These are phyloP conservation scores for Standfussiana lucernea DNA, from an alignment of 2,888 invertebrate species.

Conservation along the genomic window DNA sequence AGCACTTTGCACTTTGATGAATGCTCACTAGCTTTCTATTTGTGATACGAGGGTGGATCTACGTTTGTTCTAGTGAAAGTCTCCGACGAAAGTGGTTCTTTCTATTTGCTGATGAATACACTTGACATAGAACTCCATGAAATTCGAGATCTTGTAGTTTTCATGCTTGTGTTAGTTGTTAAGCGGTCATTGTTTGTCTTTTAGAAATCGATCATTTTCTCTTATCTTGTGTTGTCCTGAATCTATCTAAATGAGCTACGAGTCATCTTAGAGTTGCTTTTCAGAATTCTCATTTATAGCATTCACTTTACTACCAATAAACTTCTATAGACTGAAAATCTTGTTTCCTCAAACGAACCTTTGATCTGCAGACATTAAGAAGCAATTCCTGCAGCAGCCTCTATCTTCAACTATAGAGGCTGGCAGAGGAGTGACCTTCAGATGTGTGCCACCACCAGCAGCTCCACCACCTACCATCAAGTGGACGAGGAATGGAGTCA, in stretches of 20 bases:
- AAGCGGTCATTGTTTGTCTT: not conserved
- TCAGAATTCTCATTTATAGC: not conserved
- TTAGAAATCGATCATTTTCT: conserved; percentile 16
- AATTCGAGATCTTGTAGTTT: conserved; percentile 44
- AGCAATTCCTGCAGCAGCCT: conserved; percentile 96
- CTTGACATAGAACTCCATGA: conserved; percentile 57
- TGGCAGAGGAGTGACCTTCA: conserved; percentile 95
- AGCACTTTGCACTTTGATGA: conserved; percentile 88
- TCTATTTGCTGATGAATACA: conserved; percentile 60
- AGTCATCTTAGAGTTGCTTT: not conserved
- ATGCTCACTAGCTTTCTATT: conserved; percentile 84
- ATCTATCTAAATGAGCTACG: too few relatives aligned
- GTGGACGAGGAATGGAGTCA: conserved; percentile 95
- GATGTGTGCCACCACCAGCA: conserved; percentile 96
- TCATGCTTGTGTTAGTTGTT: conserved; percentile 43
- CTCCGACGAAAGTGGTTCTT: conserved; percentile 58
- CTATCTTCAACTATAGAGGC: conserved; percentile 95
- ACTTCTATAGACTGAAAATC: not conserved
- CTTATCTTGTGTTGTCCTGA: not conserved
- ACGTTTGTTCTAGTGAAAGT: conserved; percentile 62
- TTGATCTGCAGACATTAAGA: conserved; percentile 93
- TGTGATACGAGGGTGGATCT: conserved; percentile 77
- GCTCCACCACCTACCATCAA: conserved; percentile 96
- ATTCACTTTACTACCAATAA: not conserved
- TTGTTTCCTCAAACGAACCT: conserved; percentile 10